phyloP scores from a whole-genome alignment of 1,140 invertebrate species.

The Papilio xuthus region DNA sequence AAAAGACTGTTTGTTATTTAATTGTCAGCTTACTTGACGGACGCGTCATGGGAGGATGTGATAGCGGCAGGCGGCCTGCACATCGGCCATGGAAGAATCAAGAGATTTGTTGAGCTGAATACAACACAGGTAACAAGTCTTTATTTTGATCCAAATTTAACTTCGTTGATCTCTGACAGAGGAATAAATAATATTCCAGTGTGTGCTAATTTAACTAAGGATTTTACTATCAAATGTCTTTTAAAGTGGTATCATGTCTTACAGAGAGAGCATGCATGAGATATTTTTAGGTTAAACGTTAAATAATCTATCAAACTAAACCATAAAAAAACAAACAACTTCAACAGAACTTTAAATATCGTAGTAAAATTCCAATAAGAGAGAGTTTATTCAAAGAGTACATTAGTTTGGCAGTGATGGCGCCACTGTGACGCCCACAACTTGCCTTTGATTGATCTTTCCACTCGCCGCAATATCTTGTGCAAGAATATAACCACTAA shows the following conservation, averaged over 20 bases:
- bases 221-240: too few species aligned
- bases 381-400: constrained; percentile 1
- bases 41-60: constrained; percentile 64
- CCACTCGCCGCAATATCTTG: constrained; percentile 19
- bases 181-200: too few species aligned
- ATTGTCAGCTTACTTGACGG: constrained; percentile 53
- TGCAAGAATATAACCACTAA: constrained; percentile 12
- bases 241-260: too few species aligned
- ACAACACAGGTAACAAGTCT: constrained; percentile 48
- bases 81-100: constrained; percentile 60
- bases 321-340: neutral
- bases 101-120: constrained; percentile 67
- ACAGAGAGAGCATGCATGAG: too few species aligned
- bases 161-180: too few species aligned
- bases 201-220: too few species aligned
- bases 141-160: too few species aligned
- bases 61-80: constrained; percentile 59
- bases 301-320: neutral
- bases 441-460: neutral
- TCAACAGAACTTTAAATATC: neutral
- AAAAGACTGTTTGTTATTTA: neutral
- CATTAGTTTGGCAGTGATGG: neutral
- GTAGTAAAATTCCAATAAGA: constrained; percentile 13
- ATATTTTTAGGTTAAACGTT: too few species aligned
- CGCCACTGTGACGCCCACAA: constrained; percentile 4